Evolutionary conservation across 1,140 invertebrate species (phyloP).

Genomic region (Laodelphax striatellus): DNA sequence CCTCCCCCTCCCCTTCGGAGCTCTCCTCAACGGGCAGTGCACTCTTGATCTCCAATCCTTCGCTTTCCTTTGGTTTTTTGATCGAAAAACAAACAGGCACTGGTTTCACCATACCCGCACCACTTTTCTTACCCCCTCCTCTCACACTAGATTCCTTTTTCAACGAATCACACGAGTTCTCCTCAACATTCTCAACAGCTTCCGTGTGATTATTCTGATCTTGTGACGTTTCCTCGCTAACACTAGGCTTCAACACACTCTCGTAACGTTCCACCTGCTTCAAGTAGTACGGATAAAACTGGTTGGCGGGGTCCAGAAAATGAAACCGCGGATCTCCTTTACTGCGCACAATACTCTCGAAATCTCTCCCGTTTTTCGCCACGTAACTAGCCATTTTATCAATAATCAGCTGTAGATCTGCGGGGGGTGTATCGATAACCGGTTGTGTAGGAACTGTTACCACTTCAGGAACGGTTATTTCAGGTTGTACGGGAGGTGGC

Average conservation of each 20-base stretch:
- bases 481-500: not conserved
- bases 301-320: slow-evolving; percentile 60
- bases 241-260: slow-evolving; percentile 32
- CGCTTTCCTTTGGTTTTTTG: slow-evolving; percentile 62
- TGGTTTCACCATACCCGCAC: slow-evolving; percentile 22
- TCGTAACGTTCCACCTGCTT: slow-evolving; percentile 10
- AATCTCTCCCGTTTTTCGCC: slow-evolving; percentile 84
- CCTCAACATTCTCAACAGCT: too few species aligned
- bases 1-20: slow-evolving; percentile 44
- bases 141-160: slow-evolving; percentile 24
- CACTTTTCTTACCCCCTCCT: slow-evolving; percentile 18
- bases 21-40: slow-evolving; percentile 50
- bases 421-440: slow-evolving; percentile 43
- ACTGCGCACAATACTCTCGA: slow-evolving; percentile 75
- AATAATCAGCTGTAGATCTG: slow-evolving; percentile 74
- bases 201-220: too few species aligned
- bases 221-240: too few species aligned
- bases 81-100: slow-evolving; percentile 70
- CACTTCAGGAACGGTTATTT: not conserved
- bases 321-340: slow-evolving; percentile 64
- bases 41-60: slow-evolving; percentile 34
- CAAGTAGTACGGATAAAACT: slow-evolving; percentile 64
- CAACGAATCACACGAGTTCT: too few species aligned
- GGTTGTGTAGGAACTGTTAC: not conserved
- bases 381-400: slow-evolving; percentile 95